Evolutionary conservation across 2,797 vertebrate species (phyloP), one percentile per base, ranked within the genome.

Genomic region (Telmatherina bonti): DNA sequence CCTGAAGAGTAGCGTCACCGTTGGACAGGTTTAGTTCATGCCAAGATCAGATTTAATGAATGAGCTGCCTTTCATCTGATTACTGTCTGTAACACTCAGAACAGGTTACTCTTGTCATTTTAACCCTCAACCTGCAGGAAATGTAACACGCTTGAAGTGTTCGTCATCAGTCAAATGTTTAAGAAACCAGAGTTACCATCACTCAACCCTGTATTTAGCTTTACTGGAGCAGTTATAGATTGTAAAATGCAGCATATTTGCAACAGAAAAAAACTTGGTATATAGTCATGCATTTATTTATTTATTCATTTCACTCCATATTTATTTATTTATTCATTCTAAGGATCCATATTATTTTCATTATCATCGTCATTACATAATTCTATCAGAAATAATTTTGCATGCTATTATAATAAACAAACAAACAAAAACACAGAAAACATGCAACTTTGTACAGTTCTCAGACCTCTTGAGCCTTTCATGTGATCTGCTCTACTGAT

Each of bases 1-100:
- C 62, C 55, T 45, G 65, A 33, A 47, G 43, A 22, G 55, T 13
- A 24, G 66, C 5, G 16, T 38, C 43, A 12, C 33, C 30, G 36
- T 31, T 20, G 47, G 56, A 56, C 29, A 52, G 41, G 51, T 73
- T 76, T 81, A 47, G 53, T 29, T 62, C 47, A 66, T 53, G n/a
- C 56, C 59, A 15, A 57, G 45, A 22, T 33, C 13, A 67, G 16
- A 49, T 65, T 72, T 78, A 53, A 62, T 45, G 49, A 51, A 61
- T 27, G 36, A 56, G 65, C 30, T 71, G 45, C 56, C 15, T 30
- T 1, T 65, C 15, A 45, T 61, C 51, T 61, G 52, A 76, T 76
- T 70, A 45, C 62, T 47, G 61, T 58, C 59, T 31, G 67, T 16
- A 27, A 43, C 35, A 43, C 57, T 43, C 12, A 70, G 52, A 74